Conservation (phyloP, 2,888 invertebrate species). For the Rhamnusium bicolor region DNA sequence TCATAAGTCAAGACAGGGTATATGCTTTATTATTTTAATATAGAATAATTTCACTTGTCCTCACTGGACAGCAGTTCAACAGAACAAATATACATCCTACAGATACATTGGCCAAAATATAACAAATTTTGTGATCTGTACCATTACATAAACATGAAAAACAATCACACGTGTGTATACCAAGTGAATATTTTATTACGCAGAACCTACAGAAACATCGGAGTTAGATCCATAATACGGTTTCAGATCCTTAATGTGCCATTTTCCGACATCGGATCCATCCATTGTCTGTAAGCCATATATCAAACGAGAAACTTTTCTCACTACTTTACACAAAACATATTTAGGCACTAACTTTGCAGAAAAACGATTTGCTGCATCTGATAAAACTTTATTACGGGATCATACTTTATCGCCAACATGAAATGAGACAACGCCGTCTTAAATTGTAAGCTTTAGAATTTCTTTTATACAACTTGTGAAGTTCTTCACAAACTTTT, state of each 20-base stretch:
- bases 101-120: too few species aligned
- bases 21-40: too few species aligned
- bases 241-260: conserved; percentile 26
- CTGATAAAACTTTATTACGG: conserved; percentile 39
- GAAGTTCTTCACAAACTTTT: conserved; percentile 22
- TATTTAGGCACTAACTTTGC: conserved; percentile 36
- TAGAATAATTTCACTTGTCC: too few species aligned
- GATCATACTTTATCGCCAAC: conserved; percentile 40
- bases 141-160: too few species aligned
- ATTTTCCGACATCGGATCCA: conserved; percentile 7
- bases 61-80: too few species aligned
- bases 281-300: conserved; percentile 4
- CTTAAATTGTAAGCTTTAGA: conserved; percentile 39
- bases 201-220: neutral
- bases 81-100: too few species aligned
- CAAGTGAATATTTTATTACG: too few species aligned
- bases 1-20: too few species aligned
- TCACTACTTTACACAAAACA: neutral
- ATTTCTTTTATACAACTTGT: conserved; percentile 34
- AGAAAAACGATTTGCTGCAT: conserved; percentile 33
- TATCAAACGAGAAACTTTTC: too few species aligned
- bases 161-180: too few species aligned
- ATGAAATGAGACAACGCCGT: conserved; percentile 25
- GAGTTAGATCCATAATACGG: conserved; percentile 10
- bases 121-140: too few species aligned